Percentiles rank a stretch among this genome's conserved stretches.
Conservation (phyloP, 2,888 invertebrate genomes). For the Steromphala cineraria region DNA sequence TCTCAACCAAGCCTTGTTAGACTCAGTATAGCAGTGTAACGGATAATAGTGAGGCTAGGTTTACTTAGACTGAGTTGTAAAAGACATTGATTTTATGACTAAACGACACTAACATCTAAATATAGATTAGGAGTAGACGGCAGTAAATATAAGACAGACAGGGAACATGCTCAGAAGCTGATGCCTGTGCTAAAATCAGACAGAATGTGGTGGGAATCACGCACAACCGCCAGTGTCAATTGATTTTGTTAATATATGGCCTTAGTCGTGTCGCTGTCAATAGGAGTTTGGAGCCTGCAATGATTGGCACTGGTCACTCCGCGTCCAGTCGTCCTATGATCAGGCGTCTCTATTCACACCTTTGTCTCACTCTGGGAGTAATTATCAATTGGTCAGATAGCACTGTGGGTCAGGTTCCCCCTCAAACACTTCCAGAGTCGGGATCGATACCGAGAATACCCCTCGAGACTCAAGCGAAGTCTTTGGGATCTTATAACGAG, state of each 20-base stretch:
- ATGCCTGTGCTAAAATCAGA: not conserved
- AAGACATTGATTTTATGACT: not conserved
- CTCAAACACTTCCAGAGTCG: too few relatives aligned
- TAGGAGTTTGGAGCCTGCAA: not conserved
- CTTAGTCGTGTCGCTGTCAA: not conserved
- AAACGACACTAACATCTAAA: not conserved
- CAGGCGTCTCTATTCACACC: not conserved
- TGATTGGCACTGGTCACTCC: not conserved
- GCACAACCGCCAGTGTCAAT: not conserved
- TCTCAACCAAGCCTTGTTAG: too few relatives aligned
- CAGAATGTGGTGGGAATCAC: not conserved
- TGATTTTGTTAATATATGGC: not conserved
- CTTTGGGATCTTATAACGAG: too few relatives aligned
- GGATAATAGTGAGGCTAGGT: too few relatives aligned
- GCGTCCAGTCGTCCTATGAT: not conserved
- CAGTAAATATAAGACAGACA: not conserved
- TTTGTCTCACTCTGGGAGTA: not conserved
- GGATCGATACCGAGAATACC: too few relatives aligned
- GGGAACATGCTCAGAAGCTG: not conserved
- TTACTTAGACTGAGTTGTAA: too few relatives aligned
- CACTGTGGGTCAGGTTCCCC: too few relatives aligned
- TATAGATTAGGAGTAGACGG: not conserved
- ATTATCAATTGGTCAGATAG: not conserved
- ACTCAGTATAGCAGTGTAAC: too few relatives aligned
- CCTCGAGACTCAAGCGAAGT: too few relatives aligned